Evolutionary conservation across 2,888 invertebrate species (phyloP), one percentile per base, ranked within the genome.

Genomic region (Cataglyphis livida): DNA sequence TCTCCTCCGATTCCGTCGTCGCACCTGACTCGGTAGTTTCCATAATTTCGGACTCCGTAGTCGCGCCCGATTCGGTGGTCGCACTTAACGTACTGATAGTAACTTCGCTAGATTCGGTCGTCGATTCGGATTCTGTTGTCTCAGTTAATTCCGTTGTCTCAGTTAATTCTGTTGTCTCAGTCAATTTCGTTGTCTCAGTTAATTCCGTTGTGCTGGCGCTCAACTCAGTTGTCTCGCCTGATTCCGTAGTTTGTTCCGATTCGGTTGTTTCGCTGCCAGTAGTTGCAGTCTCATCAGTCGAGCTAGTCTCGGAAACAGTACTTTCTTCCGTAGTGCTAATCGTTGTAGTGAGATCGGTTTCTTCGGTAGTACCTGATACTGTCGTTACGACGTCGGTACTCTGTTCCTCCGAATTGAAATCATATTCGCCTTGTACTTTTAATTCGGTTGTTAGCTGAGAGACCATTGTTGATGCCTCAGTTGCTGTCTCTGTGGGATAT

Each of bases 251-350:
- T 48, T 65, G 85, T 48, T 74, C 87, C 7, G 79, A 86, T 64
- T 86, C 87, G 21, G 28, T 59, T 44, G 35, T 59, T 0, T 85
- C 89, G 18, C 87, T 81, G 38, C 74, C 70, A 1, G 76, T 81
- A 66, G 87, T 81, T 66, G 83, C 76, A 6, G 93, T 93, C 41
- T 91, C 91, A 28, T 59, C 74, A 3, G 88, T 81, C 28, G 78
- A 74, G 3, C 86, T 85, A 0, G 75, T 76, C 1, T 70, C 88
- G 25, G 87, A 87, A 28, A 84, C 87, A 12, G 83, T 86, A 0
- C 82, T 89, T 10, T 41, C 78, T 15, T 89, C 87, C 5, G 86
- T 70, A 35, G 25, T 51, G n/a, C 35, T 89, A 38, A 90, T 91
- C 32, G 84, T 81, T 41, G n/a, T 62, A 44, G 68, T 84, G 15